Evolutionary conservation across 2,113 vertebrate genomes (phyloP).

Genomic region (Peromyscus leucopus): DNA sequence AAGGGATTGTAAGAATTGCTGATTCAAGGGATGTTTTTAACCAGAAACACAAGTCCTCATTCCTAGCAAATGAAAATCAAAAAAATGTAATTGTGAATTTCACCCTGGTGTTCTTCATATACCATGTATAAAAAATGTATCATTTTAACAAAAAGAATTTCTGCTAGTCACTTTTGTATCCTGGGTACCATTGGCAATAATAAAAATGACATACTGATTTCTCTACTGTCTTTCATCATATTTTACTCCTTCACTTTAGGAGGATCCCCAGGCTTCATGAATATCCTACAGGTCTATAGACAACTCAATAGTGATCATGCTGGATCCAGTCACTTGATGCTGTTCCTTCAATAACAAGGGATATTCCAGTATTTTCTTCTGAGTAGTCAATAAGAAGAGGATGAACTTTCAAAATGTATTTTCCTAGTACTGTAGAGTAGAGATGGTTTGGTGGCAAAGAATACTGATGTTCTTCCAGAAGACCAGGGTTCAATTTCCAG

Average conservation of each 20-base stretch:
- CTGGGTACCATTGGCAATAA: slow-evolving; percentile 53
- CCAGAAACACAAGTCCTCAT: slow-evolving; percentile 76
- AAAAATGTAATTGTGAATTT: slow-evolving; percentile 68
- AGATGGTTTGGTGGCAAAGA: not conserved
- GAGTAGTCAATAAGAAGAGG: not conserved
- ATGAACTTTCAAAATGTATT: not conserved
- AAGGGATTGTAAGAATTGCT: slow-evolving; percentile 76
- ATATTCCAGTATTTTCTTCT: not conserved
- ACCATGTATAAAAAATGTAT: slow-evolving; percentile 50
- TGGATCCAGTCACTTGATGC: not conserved
- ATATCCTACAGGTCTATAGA: slow-evolving; percentile 41
- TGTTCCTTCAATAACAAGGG: not conserved
- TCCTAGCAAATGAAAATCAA: slow-evolving; percentile 77
- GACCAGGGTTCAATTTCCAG: not conserved
- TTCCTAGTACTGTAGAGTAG: not conserved
- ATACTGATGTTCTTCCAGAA: not conserved
- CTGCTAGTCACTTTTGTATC: slow-evolving; percentile 21
- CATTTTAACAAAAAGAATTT: slow-evolving; percentile 61
- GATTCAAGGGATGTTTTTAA: slow-evolving; percentile 75
- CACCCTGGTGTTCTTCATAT: slow-evolving; percentile 49
- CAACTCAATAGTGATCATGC: not conserved
- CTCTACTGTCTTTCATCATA: not conserved
- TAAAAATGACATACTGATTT: slow-evolving; percentile 73
- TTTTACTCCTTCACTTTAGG: slow-evolving; percentile 63
- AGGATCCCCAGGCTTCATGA: slow-evolving; percentile 62